These are phyloP conservation scores for Abrostola triplasia DNA, from an alignment of 2,888 invertebrate genomes.

Conservation along the genomic window DNA sequence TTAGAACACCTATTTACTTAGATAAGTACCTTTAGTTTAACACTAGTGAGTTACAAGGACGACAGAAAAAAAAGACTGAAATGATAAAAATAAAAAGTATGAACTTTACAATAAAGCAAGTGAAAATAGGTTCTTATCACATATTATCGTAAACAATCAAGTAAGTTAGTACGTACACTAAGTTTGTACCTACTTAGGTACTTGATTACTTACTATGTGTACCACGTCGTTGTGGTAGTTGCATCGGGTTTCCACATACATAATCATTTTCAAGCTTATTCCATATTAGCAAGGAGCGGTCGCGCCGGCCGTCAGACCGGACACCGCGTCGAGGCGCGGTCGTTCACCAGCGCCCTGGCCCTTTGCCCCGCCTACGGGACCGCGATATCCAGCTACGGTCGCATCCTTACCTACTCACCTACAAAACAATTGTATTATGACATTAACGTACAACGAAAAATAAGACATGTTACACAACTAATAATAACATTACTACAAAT, in stretches of 20 bases:
- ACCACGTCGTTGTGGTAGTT: constrained; percentile 27
- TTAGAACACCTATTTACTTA: too few species aligned
- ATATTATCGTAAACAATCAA: constrained; percentile 35
- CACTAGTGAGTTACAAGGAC: too few species aligned
- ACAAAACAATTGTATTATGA: constrained; percentile 26
- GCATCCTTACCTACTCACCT: constrained; percentile 43
- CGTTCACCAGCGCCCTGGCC: constrained; percentile 72
- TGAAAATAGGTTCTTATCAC: constrained; percentile 9
- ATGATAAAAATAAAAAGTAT: too few species aligned
- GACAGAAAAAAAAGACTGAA: too few species aligned
- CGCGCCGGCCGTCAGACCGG: constrained; percentile 49
- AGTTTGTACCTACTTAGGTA: background rate
- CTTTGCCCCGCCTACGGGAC: constrained; percentile 69
- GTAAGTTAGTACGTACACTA: background rate
- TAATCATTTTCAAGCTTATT: constrained; percentile 55
- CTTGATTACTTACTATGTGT: constrained; percentile 35
- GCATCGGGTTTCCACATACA: constrained; percentile 47
- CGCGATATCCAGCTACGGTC: constrained; percentile 48
- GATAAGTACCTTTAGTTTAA: too few species aligned
- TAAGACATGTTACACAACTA: background rate
- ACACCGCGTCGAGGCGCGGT: constrained; percentile 62
- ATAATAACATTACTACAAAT: background rate
- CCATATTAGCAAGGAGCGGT: constrained; percentile 50
- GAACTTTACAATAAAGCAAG: too few species aligned
- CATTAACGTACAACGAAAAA: constrained; percentile 11